Base-by-base conservation (phyloP, 1,140 invertebrate species). In the Berghia stephanieae region DNA sequence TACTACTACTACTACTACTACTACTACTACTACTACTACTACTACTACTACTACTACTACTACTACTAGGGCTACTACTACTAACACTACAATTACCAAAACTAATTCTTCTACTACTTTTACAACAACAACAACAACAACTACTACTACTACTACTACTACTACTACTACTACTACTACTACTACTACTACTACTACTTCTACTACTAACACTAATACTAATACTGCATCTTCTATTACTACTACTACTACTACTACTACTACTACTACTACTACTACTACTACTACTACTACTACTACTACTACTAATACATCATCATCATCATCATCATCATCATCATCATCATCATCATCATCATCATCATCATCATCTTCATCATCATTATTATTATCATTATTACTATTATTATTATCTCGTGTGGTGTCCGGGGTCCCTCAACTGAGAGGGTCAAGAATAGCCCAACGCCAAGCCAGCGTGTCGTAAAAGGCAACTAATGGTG, bases 1-100 rank as follows among this genome's bases (percentile, higher is more conserved):
- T 70, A 70, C 75, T 55, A 57, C 49, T 70, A 55, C 38, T 77
- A 69, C 46, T 69, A 70, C 67, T 77, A 70, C 67, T 70, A 70
- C 67, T 77, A 69, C 74, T 77, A 40, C 49, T 69, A 70, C 75
- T 57, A 57, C 46, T 38, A 71, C 66, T 55, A 70, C 34, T 55
- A 69, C 75, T 77, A 70, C 49, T 68, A 68, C 66, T 69, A 36
- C 44, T n/a, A n/a, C n/a, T n/a, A n/a, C n/a, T n/a, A n/a, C n/a
- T n/a, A n/a, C n/a, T n/a, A n/a, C n/a, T n/a, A n/a, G n/a, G n/a
- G n/a, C n/a, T n/a, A n/a, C n/a, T n/a, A n/a, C n/a, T n/a, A n/a
- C n/a, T n/a, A n/a, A n/a, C n/a, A n/a, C n/a, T n/a, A n/a, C n/a
- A n/a, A n/a, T n/a, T n/a, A n/a, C n/a, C n/a, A n/a, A n/a, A n/a